phyloP scores from a whole-genome alignment of 2,888 invertebrate genomes.

The Dascillus cervinus region DNA sequence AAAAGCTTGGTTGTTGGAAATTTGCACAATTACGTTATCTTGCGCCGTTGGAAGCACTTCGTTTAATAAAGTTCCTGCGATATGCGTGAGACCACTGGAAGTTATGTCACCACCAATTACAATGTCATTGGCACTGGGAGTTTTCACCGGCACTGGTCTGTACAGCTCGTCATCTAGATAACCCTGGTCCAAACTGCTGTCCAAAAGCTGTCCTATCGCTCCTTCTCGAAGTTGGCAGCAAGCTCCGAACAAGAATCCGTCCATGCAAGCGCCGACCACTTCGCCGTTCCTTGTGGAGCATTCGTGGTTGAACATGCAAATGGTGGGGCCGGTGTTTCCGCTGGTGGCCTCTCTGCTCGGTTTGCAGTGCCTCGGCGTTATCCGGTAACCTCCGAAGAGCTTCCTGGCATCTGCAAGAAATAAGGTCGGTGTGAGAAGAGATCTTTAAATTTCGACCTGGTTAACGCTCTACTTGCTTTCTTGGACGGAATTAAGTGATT shows the following conservation, averaged over 20 bases:
- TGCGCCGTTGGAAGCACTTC: conserved; percentile 35
- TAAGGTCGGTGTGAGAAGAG: not conserved
- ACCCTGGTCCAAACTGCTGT: conserved; percentile 18
- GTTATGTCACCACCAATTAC: conserved; percentile 44
- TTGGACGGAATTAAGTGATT: no score
- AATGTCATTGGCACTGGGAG: not conserved
- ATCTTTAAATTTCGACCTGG: no score
- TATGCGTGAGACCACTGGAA: conserved; percentile 50
- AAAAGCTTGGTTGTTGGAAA: conserved; percentile 26
- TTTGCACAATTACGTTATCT: conserved; percentile 35
- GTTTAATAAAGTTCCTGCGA: conserved; percentile 47
- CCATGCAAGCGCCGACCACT: conserved; percentile 86
- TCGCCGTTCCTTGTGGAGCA: conserved; percentile 72
- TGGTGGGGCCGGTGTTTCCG: conserved; percentile 60
- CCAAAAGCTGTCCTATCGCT: conserved; percentile 34
- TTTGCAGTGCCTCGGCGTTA: conserved; percentile 74
- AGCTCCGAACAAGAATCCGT: conserved; percentile 86
- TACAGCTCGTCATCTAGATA: conserved; percentile 7
- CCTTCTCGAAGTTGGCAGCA: conserved; percentile 70
- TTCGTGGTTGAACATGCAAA: conserved; percentile 93
- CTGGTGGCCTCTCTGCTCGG: conserved; percentile 56
- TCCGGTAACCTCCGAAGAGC: conserved; percentile 78
- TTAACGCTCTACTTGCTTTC: no score
- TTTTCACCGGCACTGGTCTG: conserved; percentile 3
- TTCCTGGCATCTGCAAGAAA: conserved; percentile 49